These are phyloP conservation scores for Leptoteleia sp. DNA, from an alignment of 1,140 invertebrate species.

Conservation along the genomic window DNA sequence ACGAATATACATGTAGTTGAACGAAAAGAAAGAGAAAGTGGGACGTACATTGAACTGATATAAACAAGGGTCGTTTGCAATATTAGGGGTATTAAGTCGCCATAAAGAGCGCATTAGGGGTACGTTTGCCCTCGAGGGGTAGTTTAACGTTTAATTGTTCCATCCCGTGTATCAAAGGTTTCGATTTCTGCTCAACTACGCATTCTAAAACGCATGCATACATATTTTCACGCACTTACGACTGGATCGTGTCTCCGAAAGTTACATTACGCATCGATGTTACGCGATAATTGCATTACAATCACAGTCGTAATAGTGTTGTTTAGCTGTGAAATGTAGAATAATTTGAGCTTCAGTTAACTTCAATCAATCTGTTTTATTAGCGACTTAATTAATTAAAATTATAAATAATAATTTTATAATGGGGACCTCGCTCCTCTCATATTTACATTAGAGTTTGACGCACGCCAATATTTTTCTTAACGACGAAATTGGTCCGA, in stretches of 20 bases:
- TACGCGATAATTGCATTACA: constrained; percentile 60
- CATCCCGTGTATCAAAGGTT: constrained; percentile 80
- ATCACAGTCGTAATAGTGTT: constrained; percentile 9
- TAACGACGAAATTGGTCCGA: too few relatives aligned
- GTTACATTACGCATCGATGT: constrained; percentile 60
- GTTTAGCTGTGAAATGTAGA: constrained; percentile 4
- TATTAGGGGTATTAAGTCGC: constrained; percentile 81
- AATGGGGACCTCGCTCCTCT: too few relatives aligned
- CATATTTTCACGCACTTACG: constrained; percentile 67
- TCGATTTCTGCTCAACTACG: constrained; percentile 79
- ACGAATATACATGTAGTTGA: constrained; percentile 53
- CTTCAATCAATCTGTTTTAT: too few relatives aligned
- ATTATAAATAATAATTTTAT: too few relatives aligned
- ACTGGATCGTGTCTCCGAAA: constrained; percentile 44
- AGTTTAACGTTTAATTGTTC: constrained; percentile 82
- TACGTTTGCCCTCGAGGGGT: constrained; percentile 79
- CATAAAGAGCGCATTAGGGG: constrained; percentile 81
- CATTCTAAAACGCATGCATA: constrained; percentile 71
- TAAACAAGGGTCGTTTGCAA: constrained; percentile 81
- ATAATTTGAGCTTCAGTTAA: too few relatives aligned
- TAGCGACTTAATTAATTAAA: too few relatives aligned
- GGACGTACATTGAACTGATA: constrained; percentile 79
- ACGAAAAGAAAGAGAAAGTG: constrained; percentile 72
- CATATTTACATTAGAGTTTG: too few relatives aligned
- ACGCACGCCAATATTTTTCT: too few relatives aligned